phyloP scores from a whole-genome alignment of 2,888 invertebrate genomes.

The Tipula confusa region DNA sequence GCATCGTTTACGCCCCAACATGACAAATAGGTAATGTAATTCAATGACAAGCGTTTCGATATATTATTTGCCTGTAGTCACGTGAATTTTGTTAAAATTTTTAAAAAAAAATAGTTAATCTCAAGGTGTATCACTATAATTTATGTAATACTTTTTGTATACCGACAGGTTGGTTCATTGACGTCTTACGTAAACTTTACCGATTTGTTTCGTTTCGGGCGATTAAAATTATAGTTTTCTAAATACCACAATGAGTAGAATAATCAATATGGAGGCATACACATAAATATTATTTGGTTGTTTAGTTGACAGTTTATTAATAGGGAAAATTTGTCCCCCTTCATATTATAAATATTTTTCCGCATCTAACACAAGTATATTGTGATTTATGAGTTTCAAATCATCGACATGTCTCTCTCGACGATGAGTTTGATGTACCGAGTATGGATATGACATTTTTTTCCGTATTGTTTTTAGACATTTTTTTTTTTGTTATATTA shows the following conservation, averaged over 20 bases:
- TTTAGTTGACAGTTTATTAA: constrained; percentile 13
- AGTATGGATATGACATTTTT: neutral
- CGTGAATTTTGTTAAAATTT: neutral
- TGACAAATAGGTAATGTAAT: neutral
- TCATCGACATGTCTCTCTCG: neutral
- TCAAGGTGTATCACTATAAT: no score
- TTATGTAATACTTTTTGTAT: no score
- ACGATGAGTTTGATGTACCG: neutral
- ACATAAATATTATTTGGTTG: constrained; percentile 3
- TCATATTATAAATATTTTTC: neutral
- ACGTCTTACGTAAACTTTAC: neutral
- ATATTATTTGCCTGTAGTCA: neutral
- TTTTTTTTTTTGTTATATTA: neutral
- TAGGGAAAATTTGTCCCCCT: constrained; percentile 9
- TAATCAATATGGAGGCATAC: neutral
- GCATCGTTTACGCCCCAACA: neutral
- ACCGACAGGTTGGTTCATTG: no score
- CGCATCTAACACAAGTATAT: neutral
- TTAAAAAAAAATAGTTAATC: neutral
- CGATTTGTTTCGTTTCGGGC: neutral
- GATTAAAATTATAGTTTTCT: no score
- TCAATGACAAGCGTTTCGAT: neutral
- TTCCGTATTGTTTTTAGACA: neutral
- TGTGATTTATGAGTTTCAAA: neutral
- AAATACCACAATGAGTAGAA: no score